Evolutionary conservation across 2,888 invertebrate species (phyloP).

Genomic region (Drosophila sordidapex): DNA sequence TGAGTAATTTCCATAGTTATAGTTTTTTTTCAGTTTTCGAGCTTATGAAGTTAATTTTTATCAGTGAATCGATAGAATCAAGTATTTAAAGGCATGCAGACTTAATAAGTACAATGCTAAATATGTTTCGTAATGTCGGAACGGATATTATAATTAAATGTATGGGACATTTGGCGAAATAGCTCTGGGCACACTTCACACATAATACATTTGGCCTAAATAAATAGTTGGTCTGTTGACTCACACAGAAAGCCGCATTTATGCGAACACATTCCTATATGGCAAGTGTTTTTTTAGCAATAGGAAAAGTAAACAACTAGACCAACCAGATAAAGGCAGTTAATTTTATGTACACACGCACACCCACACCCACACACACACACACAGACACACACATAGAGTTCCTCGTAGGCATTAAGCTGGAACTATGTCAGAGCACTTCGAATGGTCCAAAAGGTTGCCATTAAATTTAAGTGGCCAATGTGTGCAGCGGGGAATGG

Average conservation of each 20-base stretch:
- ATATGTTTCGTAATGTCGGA: slow-evolving; percentile 2
- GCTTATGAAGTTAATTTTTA: not conserved
- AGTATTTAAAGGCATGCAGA: not conserved
- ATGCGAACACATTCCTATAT: slow-evolving; percentile 15
- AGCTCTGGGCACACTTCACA: slow-evolving; percentile 16
- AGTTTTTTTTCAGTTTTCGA: not conserved
- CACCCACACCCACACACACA: slow-evolving; percentile 3
- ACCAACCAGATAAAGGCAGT: slow-evolving; percentile 62
- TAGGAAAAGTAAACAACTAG: slow-evolving; percentile 21
- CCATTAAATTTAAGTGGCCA: slow-evolving; percentile 49
- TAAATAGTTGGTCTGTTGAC: slow-evolving; percentile 45
- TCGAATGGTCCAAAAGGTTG: slow-evolving; percentile 30
- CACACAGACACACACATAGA: not conserved
- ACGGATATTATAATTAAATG: slow-evolving; percentile 36
- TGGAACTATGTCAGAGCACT: slow-evolving; percentile 22
- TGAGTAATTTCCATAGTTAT: not conserved
- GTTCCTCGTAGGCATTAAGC: not conserved
- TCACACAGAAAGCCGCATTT: slow-evolving; percentile 16
- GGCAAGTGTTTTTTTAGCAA: slow-evolving; percentile 26
- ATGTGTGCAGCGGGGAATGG: not conserved
- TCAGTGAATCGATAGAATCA: not conserved
- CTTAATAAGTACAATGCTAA: slow-evolving; percentile 7
- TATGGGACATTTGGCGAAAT: slow-evolving; percentile 44
- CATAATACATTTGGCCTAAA: slow-evolving; percentile 55
- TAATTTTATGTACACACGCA: slow-evolving; percentile 44